Percentiles rank a stretch among this genome's conserved stretches.
These are phyloP conservation scores for Phrixothrix hirtus DNA, from an alignment of 2,888 invertebrate genomes.

Conservation along the genomic window DNA sequence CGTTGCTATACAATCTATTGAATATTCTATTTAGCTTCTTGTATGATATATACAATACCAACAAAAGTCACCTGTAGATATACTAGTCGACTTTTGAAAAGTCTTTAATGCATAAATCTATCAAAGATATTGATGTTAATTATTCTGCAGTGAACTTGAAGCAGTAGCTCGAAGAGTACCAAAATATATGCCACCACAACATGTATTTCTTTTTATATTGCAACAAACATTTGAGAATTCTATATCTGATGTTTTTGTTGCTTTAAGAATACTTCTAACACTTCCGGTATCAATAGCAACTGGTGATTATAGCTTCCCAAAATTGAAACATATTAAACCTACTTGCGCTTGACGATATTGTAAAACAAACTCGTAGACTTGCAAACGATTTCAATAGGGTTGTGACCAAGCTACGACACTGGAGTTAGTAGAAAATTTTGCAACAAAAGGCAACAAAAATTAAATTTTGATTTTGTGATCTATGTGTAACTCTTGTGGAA, in stretches of 20 bases:
- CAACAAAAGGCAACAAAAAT: too few species aligned
- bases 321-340: not conserved
- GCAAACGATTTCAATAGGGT: not conserved
- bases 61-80: not conserved
- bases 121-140: not conserved
- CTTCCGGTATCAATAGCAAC: too few species aligned
- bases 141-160: not conserved
- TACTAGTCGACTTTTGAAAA: too few species aligned
- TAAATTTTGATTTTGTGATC: too few species aligned
- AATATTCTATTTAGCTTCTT: not conserved
- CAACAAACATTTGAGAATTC: not conserved
- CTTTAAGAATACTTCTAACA: too few species aligned
- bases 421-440: not conserved
- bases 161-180: too few species aligned
- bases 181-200: too few species aligned
- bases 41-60: not conserved
- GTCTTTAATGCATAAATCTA: not conserved
- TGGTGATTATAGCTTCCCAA: too few species aligned
- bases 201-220: not conserved
- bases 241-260: not conserved
- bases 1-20: not conserved
- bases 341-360: not conserved
- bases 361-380: too few species aligned
- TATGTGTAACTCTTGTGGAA: too few species aligned
- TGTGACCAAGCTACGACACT: not conserved